A percentile compares a stretch with the other conserved stretches of the same genome.
phyloP scores from a whole-genome alignment of 2,888 invertebrate species.

The Drosophila neutralis region DNA sequence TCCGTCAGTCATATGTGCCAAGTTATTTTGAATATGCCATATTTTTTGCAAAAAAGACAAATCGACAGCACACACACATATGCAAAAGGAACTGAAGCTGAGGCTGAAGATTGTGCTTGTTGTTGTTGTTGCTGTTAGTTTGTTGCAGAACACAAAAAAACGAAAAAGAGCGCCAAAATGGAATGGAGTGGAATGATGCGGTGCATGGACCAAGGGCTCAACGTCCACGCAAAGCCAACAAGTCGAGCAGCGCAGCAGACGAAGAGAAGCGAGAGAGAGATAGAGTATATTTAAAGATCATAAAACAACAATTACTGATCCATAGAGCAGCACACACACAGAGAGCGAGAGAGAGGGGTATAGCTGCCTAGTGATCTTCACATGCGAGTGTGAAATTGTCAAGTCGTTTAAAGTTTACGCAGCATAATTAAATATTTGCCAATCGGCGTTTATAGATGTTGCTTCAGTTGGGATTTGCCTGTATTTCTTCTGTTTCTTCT shows the following conservation, averaged over 20 bases:
- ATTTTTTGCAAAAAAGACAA: slow-evolving; percentile 49
- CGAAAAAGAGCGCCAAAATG: slow-evolving; percentile 25
- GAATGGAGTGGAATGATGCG: slow-evolving; percentile 31
- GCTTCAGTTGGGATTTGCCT: slow-evolving; percentile 37
- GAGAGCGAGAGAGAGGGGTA: slow-evolving; percentile 6
- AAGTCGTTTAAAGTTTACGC: slow-evolving; percentile 80
- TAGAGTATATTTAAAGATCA: slow-evolving; percentile 74
- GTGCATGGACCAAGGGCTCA: slow-evolving; percentile 64
- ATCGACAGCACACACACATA: slow-evolving; percentile 18
- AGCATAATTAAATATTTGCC: slow-evolving; percentile 79
- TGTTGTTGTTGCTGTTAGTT: slow-evolving; percentile 66
- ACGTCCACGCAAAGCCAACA: slow-evolving; percentile 70
- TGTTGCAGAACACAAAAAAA: slow-evolving; percentile 69
- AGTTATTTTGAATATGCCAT: slow-evolving; percentile 80
- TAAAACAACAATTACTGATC: slow-evolving; percentile 72
- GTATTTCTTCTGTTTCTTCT: slow-evolving; percentile 12
- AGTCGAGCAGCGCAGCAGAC: slow-evolving; percentile 61
- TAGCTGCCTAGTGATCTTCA: slow-evolving; percentile 60
- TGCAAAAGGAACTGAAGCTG: slow-evolving; percentile 44
- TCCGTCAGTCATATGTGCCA: slow-evolving; percentile 73
- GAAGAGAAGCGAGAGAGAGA: slow-evolving; percentile 20
- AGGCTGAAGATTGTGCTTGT: slow-evolving; percentile 53
- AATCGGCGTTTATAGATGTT: slow-evolving; percentile 78
- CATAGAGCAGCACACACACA: slow-evolving; percentile 20
- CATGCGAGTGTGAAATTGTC: slow-evolving; percentile 79